A percentile compares a stretch with the other conserved stretches of the same genome.
phyloP scores from a whole-genome alignment of 2,888 invertebrate species.

The Heliconius erato region DNA sequence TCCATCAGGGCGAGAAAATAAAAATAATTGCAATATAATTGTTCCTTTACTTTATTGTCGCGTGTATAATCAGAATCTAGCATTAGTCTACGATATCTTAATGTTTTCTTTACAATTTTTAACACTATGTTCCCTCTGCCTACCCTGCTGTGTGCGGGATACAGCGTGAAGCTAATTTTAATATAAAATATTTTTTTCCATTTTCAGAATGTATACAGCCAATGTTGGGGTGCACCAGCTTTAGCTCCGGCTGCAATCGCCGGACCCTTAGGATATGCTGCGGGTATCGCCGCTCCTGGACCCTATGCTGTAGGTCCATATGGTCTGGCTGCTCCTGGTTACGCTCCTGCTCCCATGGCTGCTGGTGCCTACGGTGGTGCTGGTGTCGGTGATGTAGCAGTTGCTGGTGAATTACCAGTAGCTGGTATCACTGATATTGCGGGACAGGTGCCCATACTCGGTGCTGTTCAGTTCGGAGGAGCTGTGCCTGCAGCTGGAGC shows the following conservation, averaged over 20 bases:
- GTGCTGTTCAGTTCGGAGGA: constrained; percentile 57
- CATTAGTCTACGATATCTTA: too few species aligned
- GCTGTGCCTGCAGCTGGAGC: constrained; percentile 55
- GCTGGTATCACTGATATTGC: constrained; percentile 57
- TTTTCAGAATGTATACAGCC: constrained; percentile 25
- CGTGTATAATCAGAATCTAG: too few species aligned
- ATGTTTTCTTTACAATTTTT: neutral
- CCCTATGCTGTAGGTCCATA: neutral
- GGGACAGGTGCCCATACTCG: constrained; percentile 58
- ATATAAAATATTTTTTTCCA: neutral
- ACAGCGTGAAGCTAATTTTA: too few species aligned
- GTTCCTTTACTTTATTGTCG: too few species aligned
- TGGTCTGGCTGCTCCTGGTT: constrained; percentile 8
- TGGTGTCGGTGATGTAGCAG: constrained; percentile 59
- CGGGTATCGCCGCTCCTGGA: neutral
- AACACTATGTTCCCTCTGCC: neutral
- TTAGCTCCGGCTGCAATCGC: neutral
- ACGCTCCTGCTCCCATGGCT: neutral
- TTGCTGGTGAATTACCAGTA: constrained; percentile 61
- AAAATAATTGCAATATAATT: too few species aligned
- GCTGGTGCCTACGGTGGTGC: constrained; percentile 55
- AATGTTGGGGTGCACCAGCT: constrained; percentile 6
- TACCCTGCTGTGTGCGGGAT: too few species aligned
- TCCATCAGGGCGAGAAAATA: too few species aligned
- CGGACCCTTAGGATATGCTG: constrained; percentile 2